Base-by-base conservation (phyloP, 1,140 invertebrate species). In the Neodiprion pinetum region DNA sequence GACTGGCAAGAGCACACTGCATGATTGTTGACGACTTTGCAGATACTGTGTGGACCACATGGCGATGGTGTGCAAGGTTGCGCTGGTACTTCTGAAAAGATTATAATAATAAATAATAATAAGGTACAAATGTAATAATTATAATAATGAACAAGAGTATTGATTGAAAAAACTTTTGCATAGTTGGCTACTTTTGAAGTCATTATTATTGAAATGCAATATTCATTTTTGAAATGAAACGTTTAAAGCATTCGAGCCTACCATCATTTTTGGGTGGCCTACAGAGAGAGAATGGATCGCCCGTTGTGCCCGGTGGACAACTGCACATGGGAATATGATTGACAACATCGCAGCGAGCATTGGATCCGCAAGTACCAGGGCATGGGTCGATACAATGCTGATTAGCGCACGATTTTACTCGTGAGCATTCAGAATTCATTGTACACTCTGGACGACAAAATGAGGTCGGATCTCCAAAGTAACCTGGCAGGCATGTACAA, bases 401-500 rank as follows among this genome's bases (percentile, higher is more conserved):
- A 78, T 92, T 92, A 72, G 92, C 91, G 80, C 95, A 96, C 3
- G 94, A 92, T 85, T 92, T 94, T 67, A 91, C 90, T 67, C 92
- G 89, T 4, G 94, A 88, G 84, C 95, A 97, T 75, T 97, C 95
- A 1, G 94, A 92, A 83, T 95, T 96, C 80, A 95, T 91, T 0
- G 95, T 93, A 85, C 95, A 97, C 86, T 96, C 95, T 14, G 95
- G 95, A 76, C 94, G 88, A 84, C 96, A 96, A 21, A 85, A 88
- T 0, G 78, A 78, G 71, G 90, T 90, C 70, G 94, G 93, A 78
- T 94, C 91, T 73, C 95, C 95, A 53, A 94, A 91, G 77, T 95
- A 95, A 78, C 94, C 94, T 9, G 91, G 88, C 7, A 91, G 85
- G 82, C 95, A 96, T 67, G 91, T 91, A 81, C 95, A 96, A n/a